These are phyloP conservation scores for Brachyalestes nurse DNA, from an alignment of 2,797 vertebrate species.

Conservation along the genomic window DNA sequence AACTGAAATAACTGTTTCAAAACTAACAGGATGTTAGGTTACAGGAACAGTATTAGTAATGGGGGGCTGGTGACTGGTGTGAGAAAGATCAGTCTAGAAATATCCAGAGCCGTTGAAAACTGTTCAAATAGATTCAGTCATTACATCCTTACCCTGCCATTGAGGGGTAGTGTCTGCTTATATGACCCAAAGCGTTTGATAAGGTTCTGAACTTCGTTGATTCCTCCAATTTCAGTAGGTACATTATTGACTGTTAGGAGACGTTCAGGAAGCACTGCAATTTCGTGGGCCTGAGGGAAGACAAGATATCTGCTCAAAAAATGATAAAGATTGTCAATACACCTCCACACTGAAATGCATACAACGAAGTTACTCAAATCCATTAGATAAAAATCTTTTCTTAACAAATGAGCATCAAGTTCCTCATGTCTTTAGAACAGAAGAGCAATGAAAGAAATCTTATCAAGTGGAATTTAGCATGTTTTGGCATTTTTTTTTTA, in stretches of 20 bases:
- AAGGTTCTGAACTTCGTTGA: constrained; percentile 75
- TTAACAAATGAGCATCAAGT: not conserved
- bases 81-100: not conserved
- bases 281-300: constrained; percentile 40
- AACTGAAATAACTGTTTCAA: no score
- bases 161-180: constrained; percentile 76
- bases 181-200: constrained; percentile 80
- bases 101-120: not conserved
- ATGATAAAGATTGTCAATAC: no score
- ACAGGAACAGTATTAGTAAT: no score
- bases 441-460: not conserved
- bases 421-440: not conserved
- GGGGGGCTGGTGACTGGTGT: no score
- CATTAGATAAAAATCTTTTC: no score
- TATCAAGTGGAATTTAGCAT: not conserved
- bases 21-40: no score
- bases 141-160: constrained; percentile 74
- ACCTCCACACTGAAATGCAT: no score
- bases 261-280: constrained; percentile 49
- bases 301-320: not conserved
- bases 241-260: constrained; percentile 81
- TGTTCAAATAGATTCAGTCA: not conserved
- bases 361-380: no score
- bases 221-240: constrained; percentile 70
- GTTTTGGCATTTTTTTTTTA: constrained; percentile 5